A percentile compares a stretch with the other conserved stretches of the same genome.
phyloP scores from a whole-genome alignment of 2,888 invertebrate genomes.

The Dasypogon diadema region DNA sequence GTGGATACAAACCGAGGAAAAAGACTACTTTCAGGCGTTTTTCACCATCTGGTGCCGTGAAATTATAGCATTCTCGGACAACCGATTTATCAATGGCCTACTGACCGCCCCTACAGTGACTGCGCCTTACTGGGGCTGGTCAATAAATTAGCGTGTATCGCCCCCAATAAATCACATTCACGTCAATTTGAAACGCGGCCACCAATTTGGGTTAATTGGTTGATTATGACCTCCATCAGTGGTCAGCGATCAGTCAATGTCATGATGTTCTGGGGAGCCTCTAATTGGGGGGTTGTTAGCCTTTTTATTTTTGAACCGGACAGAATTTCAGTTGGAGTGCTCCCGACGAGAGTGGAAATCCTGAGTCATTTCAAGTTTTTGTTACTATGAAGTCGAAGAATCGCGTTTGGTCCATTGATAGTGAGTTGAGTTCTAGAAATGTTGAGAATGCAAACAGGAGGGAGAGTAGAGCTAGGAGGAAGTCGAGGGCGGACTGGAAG shows the following conservation, averaged over 20 bases:
- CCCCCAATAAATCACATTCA: background rate
- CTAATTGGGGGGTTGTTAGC: slow-evolving; percentile 12
- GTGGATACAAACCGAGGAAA: too few relatives aligned
- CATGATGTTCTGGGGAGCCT: slow-evolving; percentile 12
- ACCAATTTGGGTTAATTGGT: slow-evolving; percentile 35
- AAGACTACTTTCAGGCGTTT: background rate
- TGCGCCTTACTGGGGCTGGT: too few relatives aligned
- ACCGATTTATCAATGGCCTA: too few relatives aligned
- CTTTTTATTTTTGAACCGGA: background rate
- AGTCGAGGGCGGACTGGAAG: background rate
- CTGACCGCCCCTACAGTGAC: too few relatives aligned
- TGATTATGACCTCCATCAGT: slow-evolving; percentile 37
- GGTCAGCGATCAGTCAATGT: slow-evolving; percentile 18
- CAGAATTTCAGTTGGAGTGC: background rate
- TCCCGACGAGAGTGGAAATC: too few relatives aligned
- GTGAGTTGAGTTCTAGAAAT: background rate
- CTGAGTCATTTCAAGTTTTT: too few relatives aligned
- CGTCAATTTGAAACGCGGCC: background rate
- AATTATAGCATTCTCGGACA: too few relatives aligned
- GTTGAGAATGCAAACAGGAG: slow-evolving; percentile 16
- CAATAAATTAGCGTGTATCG: background rate
- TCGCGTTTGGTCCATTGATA: slow-evolving; percentile 25
- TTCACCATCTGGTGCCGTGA: too few relatives aligned
- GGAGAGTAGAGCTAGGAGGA: background rate
- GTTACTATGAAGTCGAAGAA: slow-evolving; percentile 26